phyloP scores from a whole-genome alignment of 2,888 invertebrate species.

The Stenotaenia linearis region DNA sequence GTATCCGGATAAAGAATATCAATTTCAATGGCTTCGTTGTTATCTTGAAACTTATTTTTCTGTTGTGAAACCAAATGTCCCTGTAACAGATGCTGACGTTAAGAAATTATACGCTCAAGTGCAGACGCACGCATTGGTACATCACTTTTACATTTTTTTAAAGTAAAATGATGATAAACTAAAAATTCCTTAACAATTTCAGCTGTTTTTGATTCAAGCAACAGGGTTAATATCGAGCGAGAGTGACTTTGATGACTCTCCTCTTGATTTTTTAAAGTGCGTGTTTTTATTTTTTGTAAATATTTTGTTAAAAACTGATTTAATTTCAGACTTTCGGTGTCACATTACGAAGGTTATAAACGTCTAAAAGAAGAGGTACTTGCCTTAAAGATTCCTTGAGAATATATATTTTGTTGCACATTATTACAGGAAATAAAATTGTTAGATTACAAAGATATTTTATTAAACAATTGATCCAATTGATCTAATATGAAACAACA shows the following conservation, averaged over 20 bases:
- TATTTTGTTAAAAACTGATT: background rate
- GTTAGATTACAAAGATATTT: background rate
- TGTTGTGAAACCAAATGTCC: background rate
- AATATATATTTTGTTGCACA: background rate
- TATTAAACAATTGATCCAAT: no score
- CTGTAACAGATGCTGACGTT: background rate
- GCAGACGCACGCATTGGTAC: background rate
- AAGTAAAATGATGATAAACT: no score
- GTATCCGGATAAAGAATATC: background rate
- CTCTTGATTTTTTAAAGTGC: background rate
- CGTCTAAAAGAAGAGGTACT: background rate
- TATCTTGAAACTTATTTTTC: background rate
- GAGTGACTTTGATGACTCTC: background rate
- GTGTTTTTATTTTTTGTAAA: background rate
- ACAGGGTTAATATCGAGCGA: background rate
- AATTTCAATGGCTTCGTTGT: background rate
- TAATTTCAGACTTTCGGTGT: background rate
- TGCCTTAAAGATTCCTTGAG: background rate
- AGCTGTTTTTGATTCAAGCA: background rate
- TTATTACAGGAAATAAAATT: no score
- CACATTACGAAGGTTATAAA: background rate
- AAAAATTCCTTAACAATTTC: no score
- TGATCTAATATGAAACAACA: no score
- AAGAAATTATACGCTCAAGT: background rate
- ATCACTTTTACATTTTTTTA: background rate